A percentile compares a stretch with the other conserved stretches of the same genome.
Evolutionary conservation across 2,113 vertebrate species (phyloP).

Genomic region (Phrynocephalus versicolor): DNA sequence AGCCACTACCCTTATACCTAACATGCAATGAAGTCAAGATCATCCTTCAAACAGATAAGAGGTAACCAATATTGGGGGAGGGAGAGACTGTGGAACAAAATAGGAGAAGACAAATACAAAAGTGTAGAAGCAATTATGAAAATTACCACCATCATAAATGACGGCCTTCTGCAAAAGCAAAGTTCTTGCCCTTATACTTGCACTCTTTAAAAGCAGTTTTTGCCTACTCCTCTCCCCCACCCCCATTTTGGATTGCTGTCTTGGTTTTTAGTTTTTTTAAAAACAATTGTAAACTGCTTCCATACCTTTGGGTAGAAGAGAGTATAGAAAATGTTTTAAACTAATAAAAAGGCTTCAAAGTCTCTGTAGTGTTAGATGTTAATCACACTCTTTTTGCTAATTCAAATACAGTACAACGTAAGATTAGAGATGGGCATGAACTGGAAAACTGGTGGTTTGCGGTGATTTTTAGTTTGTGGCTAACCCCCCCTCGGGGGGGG

Average conservation of each 20-base stretch:
- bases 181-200: background rate
- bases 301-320: no score
- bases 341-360: background rate
- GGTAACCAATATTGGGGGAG: background rate
- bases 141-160: background rate
- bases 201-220: background rate
- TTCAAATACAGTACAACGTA: no score
- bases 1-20: background rate
- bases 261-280: no score
- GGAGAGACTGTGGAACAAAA: background rate
- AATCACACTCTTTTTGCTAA: background rate
- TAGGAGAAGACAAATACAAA: background rate
- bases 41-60: background rate
- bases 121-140: background rate
- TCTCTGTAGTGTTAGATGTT: background rate
- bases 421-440: no score
- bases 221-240: background rate
- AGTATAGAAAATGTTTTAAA: background rate
- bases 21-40: background rate
- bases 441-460: no score
- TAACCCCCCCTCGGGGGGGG: no score
- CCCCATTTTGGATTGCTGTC: background rate
- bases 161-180: background rate
- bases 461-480: no score
- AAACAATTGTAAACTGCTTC: no score